Conservation (phyloP, 2,113 vertebrate species). For the Zosterops japonicus region DNA sequence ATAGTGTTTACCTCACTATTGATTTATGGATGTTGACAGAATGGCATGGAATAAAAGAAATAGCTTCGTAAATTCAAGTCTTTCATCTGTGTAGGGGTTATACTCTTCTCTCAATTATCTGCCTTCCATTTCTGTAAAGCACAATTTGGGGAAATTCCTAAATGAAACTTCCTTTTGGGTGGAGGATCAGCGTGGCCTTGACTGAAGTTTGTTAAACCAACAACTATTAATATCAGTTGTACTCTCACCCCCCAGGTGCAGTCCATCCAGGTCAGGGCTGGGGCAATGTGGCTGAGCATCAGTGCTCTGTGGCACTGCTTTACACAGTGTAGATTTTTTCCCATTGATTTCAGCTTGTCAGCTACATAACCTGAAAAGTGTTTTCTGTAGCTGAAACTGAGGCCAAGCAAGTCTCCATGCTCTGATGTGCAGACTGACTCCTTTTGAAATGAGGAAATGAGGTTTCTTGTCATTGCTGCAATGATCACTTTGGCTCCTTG, state of each 20-base stretch:
- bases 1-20: not conserved
- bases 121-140: not conserved
- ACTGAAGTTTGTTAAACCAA: slow-evolving; percentile 34
- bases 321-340: not conserved
- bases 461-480: not conserved
- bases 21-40: not conserved
- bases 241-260: not conserved
- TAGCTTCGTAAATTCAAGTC: not conserved
- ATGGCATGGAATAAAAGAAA: not conserved
- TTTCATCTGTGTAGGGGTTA: not conserved
- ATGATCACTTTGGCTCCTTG: not conserved
- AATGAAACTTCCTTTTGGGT: not conserved
- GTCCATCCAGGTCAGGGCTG: not conserved
- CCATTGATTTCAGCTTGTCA: not conserved
- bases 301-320: not conserved
- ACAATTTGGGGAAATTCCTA: not conserved
- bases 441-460: not conserved
- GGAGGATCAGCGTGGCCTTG: not conserved
- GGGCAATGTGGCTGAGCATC: not conserved
- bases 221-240: not conserved
- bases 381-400: not conserved
- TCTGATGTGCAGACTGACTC: not conserved
- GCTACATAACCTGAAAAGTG: not conserved
- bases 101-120: not conserved
- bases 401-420: not conserved